Evolutionary conservation across 2,888 invertebrate genomes (phyloP), one percentile per base, ranked within the genome.

Genomic region (Meloe dianella): DNA sequence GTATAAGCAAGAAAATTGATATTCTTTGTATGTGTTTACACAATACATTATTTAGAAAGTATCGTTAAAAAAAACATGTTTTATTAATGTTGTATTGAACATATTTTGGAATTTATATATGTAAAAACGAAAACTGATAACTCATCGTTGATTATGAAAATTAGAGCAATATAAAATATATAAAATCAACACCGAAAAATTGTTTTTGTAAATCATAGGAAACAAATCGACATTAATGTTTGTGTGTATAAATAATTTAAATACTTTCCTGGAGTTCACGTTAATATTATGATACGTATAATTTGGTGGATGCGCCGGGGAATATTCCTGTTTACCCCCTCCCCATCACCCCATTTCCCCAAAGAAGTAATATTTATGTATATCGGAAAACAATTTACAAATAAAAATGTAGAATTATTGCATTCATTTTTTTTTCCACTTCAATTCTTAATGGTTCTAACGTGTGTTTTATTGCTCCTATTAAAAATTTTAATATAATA

Each of bases 261-360:
- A 17, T 41, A 17, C 17, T 41, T 17, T 6, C 10, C 7, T 32
- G 32, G 10, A 6, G 7, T 32, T 32, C 32, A 7, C n/a, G n/a
- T n/a, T 32, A 32, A 32, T 32, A 9, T 32, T 32, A 10, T 1
- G 5, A 41, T 41, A 17, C n/a, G n/a, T 5, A 41, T 0, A 54
- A 12, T 54, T 54, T 54, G 51, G 24, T 54, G 54, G 54, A 54
- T 54, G 54, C 54, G 54, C 54, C 54, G 54, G 54, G 14, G 10
- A 12, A 14, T 41, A 2, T 27, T 27, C 27, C 27, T 27, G 2
- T 27, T 27, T 27, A 2, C 27, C 4, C 27, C 4, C 27, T 4
- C 27, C 2, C 27, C 27, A 4, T 4, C 27, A 27, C 27, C 27
- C 2, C 32, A 5, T 32, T 4, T 3, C 27, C 27, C 2, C 32